Evolutionary conservation across 2,888 invertebrate genomes (phyloP).

Genomic region (Chymomyza caudatula): DNA sequence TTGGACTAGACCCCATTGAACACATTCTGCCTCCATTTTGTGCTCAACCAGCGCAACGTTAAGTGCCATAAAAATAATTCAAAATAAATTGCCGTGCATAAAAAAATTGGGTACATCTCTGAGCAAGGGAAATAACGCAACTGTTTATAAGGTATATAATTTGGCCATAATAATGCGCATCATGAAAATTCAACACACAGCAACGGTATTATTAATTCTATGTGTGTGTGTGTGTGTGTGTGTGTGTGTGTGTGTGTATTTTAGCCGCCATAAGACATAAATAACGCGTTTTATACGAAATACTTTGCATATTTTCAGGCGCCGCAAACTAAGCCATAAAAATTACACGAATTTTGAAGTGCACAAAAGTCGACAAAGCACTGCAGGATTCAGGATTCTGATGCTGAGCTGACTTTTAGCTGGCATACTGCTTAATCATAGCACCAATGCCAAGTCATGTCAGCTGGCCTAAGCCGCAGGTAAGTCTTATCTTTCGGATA

Average conservation of each 20-base stretch:
- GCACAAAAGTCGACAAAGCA: constrained; percentile 35
- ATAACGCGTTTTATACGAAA: constrained; percentile 61
- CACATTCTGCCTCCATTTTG: not conserved
- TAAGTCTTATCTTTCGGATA: constrained; percentile 57
- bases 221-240: constrained; percentile 39
- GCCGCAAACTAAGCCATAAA: constrained; percentile 61
- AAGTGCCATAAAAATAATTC: constrained; percentile 78
- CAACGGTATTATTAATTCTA: constrained; percentile 73
- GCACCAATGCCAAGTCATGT: constrained; percentile 67
- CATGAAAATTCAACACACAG: constrained; percentile 66
- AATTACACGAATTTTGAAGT: constrained; percentile 45
- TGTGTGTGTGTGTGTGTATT: not conserved
- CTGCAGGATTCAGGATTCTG: constrained; percentile 25
- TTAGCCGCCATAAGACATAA: constrained; percentile 46
- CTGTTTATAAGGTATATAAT: constrained; percentile 75
- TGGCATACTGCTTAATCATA: constrained; percentile 42
- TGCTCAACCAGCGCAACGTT: constrained; percentile 59
- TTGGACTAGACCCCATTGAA: not conserved
- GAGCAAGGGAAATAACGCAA: constrained; percentile 37
- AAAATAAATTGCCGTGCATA: constrained; percentile 78
- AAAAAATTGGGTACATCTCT: constrained; percentile 69
- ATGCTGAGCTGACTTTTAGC: not conserved
- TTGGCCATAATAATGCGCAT: constrained; percentile 78
- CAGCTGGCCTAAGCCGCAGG: constrained; percentile 75
- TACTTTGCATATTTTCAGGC: constrained; percentile 64